These are phyloP conservation scores for Pseudomyrmex cubaensis DNA, from an alignment of 1,140 invertebrate species.

Conservation along the genomic window DNA sequence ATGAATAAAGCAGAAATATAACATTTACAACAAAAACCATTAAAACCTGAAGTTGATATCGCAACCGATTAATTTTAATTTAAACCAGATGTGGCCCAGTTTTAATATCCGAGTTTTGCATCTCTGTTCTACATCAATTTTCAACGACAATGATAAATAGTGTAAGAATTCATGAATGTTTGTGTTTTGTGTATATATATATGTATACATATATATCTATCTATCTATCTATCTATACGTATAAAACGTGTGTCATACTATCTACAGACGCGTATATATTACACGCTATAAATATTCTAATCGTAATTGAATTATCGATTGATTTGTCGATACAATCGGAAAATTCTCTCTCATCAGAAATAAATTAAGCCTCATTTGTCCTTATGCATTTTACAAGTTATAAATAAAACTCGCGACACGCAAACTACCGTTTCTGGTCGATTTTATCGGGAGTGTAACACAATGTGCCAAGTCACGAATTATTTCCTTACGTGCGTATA, in stretches of 20 bases:
- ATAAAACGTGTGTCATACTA: no score
- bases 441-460: conserved; percentile 63
- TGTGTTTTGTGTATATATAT: background rate
- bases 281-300: background rate
- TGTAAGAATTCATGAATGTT: conserved; percentile 34
- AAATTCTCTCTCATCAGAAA: background rate
- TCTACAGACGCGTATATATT: background rate
- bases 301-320: background rate
- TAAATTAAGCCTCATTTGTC: conserved; percentile 45
- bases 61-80: conserved; percentile 56
- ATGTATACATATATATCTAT: no score
- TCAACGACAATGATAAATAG: conserved; percentile 52
- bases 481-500: conserved; percentile 57
- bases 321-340: background rate
- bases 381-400: conserved; percentile 62
- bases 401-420: conserved; percentile 57
- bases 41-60: conserved; percentile 42
- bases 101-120: conserved; percentile 47
- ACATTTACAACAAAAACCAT: conserved; percentile 16
- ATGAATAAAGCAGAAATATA: conserved; percentile 33
- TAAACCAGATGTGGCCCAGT: conserved; percentile 37
- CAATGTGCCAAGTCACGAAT: conserved; percentile 51
- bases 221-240: no score
- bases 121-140: conserved; percentile 49
- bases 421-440: conserved; percentile 61